These are phyloP conservation scores for Agrenia bidenticulata DNA, from an alignment of 2,888 invertebrate species.

Conservation along the genomic window DNA sequence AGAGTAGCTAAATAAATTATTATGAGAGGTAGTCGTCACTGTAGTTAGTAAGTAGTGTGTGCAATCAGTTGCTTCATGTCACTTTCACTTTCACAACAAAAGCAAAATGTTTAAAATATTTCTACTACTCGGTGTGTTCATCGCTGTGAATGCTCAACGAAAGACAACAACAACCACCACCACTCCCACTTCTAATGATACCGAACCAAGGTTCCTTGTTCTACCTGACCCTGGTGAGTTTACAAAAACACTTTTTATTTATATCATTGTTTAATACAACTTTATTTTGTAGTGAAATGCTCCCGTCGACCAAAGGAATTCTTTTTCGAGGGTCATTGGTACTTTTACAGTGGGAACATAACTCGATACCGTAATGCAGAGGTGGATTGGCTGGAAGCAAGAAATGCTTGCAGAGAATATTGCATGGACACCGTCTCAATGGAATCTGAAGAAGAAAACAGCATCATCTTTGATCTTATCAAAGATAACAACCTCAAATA, in stretches of 20 bases:
- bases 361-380: constrained; percentile 62
- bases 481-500: constrained; percentile 61
- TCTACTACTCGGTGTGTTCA: neutral
- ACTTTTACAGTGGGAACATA: constrained; percentile 82
- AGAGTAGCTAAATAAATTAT: too few species aligned
- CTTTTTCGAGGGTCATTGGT: constrained; percentile 76
- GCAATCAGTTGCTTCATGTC: too few species aligned
- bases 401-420: constrained; percentile 86
- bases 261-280: neutral
- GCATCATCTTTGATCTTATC: constrained; percentile 81
- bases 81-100: too few species aligned
- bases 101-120: constrained; percentile 7
- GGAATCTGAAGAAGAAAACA: constrained; percentile 86
- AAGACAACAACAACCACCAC: neutral
- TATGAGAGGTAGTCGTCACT: too few species aligned
- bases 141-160: neutral
- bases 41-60: too few species aligned
- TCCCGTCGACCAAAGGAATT: constrained; percentile 49
- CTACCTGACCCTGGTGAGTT: constrained; percentile 48
- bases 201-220: constrained; percentile 45
- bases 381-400: constrained; percentile 83
- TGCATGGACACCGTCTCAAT: constrained; percentile 90
- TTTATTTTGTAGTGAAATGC: constrained; percentile 40
- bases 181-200: constrained; percentile 15
- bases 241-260: constrained; percentile 4